Percentiles rank a stretch among this genome's conserved stretches.
Evolutionary conservation across 2,888 invertebrate species (phyloP).

Genomic region (Drosophila conformis): DNA sequence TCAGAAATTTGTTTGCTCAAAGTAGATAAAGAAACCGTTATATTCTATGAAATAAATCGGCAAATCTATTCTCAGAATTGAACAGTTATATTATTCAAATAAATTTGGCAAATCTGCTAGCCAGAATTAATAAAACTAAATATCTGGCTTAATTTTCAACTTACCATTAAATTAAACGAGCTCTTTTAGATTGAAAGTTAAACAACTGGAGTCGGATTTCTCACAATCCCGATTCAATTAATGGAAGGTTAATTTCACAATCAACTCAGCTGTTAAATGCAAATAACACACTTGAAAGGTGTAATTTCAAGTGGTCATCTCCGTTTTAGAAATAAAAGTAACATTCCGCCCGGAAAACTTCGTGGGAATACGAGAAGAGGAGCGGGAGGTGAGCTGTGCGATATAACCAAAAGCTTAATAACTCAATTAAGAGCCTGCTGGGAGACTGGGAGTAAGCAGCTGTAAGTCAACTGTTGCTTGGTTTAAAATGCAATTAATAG

Average conservation of each 20-base stretch:
- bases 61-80: not conserved
- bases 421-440: constrained; percentile 65
- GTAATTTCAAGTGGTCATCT: constrained; percentile 25
- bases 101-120: not conserved
- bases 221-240: constrained; percentile 5
- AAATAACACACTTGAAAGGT: not conserved
- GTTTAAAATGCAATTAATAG: constrained; percentile 67
- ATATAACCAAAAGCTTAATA: constrained; percentile 52
- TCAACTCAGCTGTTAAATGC: not conserved
- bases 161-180: not conserved
- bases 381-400: not conserved
- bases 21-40: not conserved
- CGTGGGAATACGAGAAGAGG: not conserved
- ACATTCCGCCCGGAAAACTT: constrained; percentile 14
- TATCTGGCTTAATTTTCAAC: not conserved
- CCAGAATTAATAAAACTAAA: not conserved
- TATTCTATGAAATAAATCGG: not conserved
- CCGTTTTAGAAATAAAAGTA: constrained; percentile 44
- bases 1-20: not conserved
- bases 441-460: constrained; percentile 12
- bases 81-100: too few relatives aligned
- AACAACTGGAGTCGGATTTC: constrained; percentile 3
- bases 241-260: constrained; percentile 12
- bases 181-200: not conserved
- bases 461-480: constrained; percentile 32